Conservation (phyloP, 2,888 invertebrate genomes). For the Encarsia formosa region DNA sequence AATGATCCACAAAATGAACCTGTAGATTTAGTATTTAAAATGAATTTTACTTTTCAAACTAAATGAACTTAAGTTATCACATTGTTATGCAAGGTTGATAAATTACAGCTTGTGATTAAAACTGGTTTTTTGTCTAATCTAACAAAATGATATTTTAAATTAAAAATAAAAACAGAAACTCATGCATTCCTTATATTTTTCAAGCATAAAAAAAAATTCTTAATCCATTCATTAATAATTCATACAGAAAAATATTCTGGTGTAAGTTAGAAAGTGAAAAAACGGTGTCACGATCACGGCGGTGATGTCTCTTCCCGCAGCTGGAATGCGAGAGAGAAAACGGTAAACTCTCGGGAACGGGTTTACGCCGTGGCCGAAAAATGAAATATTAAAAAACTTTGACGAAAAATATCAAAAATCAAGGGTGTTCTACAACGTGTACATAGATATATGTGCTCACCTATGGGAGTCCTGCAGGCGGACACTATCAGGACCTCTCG, state of each 20-base stretch:
- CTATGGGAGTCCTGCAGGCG: slow-evolving; percentile 81
- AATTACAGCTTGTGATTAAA: too few species aligned
- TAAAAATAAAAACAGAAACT: not conserved
- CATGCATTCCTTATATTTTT: not conserved
- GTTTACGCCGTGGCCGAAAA: not conserved
- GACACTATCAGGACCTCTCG: slow-evolving; percentile 68
- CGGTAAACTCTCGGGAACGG: not conserved
- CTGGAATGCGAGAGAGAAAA: too few species aligned
- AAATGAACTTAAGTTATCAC: not conserved
- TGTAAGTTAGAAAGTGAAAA: too few species aligned
- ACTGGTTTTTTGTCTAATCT: not conserved
- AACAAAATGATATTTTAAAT: not conserved
- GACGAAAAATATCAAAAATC: not conserved
- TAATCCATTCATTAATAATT: too few species aligned
- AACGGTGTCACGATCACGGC: too few species aligned
- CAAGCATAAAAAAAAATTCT: too few species aligned
- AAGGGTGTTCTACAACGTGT: not conserved
- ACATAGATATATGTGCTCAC: slow-evolving; percentile 51
- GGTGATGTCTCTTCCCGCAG: too few species aligned
- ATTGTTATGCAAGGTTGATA: too few species aligned
- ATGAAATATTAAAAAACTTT: not conserved
- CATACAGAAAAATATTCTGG: too few species aligned
- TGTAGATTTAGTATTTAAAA: slow-evolving; percentile 37
- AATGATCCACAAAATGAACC: slow-evolving; percentile 68
- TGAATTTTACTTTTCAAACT: not conserved